phyloP scores from a whole-genome alignment of 2,113 vertebrate species.

The Dunckerocampus dactyliophorus region DNA sequence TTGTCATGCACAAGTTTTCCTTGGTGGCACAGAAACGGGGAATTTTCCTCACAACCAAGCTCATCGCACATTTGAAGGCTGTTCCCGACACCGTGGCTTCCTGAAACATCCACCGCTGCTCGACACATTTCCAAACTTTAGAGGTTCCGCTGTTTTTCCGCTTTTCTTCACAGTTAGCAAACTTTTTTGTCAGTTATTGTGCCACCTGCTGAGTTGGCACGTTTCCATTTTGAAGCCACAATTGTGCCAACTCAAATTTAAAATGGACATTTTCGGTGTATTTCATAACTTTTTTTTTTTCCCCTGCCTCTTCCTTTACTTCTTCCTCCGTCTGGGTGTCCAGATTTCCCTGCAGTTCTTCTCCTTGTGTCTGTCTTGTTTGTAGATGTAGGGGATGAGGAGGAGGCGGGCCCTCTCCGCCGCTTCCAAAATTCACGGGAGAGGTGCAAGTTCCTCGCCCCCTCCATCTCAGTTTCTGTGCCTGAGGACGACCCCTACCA shows the following conservation, averaged over 20 bases:
- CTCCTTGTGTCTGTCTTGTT: conserved; percentile 90
- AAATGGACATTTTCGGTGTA: conserved; percentile 45
- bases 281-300: conserved; percentile 17
- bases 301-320: conserved; percentile 9
- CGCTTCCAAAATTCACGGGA: conserved; percentile 80
- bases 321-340: conserved; percentile 67
- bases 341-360: conserved; percentile 86
- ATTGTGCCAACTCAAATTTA: conserved; percentile 10
- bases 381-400: conserved; percentile 93
- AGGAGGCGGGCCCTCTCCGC: conserved; percentile 85
- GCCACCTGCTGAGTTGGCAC: background rate
- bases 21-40: no score
- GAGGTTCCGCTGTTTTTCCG: no score
- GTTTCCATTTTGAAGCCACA: background rate
- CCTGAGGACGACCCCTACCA: conserved; percentile 88
- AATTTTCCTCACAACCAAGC: no score
- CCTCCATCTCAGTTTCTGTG: conserved; percentile 93
- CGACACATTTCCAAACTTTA: no score
- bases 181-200: background rate
- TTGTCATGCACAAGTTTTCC: no score
- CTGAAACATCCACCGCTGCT: no score
- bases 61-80: no score
- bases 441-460: conserved; percentile 83
- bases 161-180: background rate
- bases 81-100: no score